Conservation (phyloP, 2,797 vertebrate species). For the Chrysocyon brachyurus region DNA sequence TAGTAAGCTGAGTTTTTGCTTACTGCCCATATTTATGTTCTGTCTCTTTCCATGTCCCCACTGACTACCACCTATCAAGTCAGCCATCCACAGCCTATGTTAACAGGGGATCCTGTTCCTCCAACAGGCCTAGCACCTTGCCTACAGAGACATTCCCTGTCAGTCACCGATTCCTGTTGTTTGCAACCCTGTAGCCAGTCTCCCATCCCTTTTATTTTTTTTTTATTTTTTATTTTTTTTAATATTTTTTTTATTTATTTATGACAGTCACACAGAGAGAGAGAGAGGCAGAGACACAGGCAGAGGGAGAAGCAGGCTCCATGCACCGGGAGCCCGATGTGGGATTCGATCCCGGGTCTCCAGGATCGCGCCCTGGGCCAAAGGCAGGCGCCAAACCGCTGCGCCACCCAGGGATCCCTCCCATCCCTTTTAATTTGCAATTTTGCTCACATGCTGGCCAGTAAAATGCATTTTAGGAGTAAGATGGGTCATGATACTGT, state of each 20-base stretch:
- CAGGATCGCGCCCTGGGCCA: no score
- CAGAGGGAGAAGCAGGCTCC: no score
- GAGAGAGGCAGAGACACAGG: no score
- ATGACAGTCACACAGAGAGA: no score
- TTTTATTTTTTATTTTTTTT: no score
- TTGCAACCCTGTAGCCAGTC: conserved; percentile 60
- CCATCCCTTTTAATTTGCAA: conserved; percentile 55
- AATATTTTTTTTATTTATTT: no score
- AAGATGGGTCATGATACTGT: conserved; percentile 46
- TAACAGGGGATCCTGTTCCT: background rate
- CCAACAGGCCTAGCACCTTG: conserved; percentile 32
- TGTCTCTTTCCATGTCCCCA: background rate
- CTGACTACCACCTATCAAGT: conserved; percentile 3
- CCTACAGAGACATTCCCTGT: conserved; percentile 59
- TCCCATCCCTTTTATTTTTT: background rate
- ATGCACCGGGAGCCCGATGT: no score
- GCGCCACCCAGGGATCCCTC: background rate
- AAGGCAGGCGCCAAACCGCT: no score
- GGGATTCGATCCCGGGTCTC: no score
- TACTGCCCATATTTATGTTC: background rate
- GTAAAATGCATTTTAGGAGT: conserved; percentile 68
- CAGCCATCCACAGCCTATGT: background rate
- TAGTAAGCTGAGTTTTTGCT: background rate
- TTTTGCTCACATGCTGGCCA: conserved; percentile 55
- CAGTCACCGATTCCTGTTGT: conserved; percentile 47